Evolutionary conservation across 2,113 vertebrate species (phyloP), one percentile per base, ranked within the genome.

Genomic region (Paradisaea rubra): DNA sequence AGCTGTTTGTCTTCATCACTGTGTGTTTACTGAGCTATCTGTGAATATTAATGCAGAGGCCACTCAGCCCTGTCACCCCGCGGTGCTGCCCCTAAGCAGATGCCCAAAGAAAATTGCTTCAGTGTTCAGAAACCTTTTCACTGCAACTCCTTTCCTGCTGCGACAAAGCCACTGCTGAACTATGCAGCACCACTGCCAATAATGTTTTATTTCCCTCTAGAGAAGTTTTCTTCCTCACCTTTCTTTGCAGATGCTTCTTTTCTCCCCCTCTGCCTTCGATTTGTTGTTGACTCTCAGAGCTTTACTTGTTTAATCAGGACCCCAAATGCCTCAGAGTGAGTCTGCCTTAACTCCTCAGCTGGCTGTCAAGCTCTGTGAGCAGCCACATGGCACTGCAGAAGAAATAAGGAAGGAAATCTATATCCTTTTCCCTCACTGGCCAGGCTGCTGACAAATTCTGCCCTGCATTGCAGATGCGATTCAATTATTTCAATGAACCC

Each of bases 401-500:
- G 74, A 86, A 92, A 84, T 9, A 66, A 64, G 44, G 69, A 87
- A 78, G n/a, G 65, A 93, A 90, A 93, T 90, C 89, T 72, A 63
- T 90, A 93, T 59, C 42, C 65, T 53, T 68, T 54, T 65, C 22
- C 49, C 42, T 91, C 79, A 7, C 41, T 54, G 64, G 74, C 74
- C 82, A 94, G 68, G 35, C 57, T 70, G 79, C 91, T 89, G 89
- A 86, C 73, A 95, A 94, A 78, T 79, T 80, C 95, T 86, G 69
- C 61, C 85, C 89, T 94, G 85, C 88, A 81, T 77, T 94, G 89
- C 85, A 94, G 89, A 80, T 56, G 85, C 0, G 2, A 91, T 88
- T 82, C 73, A 94, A 76, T 96, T 96, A 82, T 79, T 91, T 44
- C 87, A 92, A 47, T 82, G 86, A 93, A 85, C 35, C 42, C 70